phyloP scores from a whole-genome alignment of 2,113 vertebrate species.

The Embiotoca jacksoni region DNA sequence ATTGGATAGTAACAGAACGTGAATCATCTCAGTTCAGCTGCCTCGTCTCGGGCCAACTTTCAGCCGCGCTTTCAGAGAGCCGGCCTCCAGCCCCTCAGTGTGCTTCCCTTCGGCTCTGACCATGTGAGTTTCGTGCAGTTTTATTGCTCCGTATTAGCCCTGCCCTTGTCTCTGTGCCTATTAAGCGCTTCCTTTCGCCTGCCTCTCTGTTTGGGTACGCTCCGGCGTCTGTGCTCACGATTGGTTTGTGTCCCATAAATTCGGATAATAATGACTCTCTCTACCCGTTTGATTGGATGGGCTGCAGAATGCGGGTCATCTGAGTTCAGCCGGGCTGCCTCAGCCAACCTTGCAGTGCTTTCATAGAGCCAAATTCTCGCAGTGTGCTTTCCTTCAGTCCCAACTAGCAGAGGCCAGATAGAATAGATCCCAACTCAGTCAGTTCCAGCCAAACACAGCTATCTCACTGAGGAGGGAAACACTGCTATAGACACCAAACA shows the following conservation, averaged over 20 bases:
- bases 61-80: slow-evolving; percentile 74
- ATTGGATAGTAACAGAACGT: slow-evolving; percentile 71
- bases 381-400: slow-evolving; percentile 78
- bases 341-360: slow-evolving; percentile 84
- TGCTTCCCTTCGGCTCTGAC: slow-evolving; percentile 59
- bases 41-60: slow-evolving; percentile 76
- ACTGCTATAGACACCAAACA: slow-evolving; percentile 76
- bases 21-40: slow-evolving; percentile 82
- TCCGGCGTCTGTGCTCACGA: slow-evolving; percentile 38
- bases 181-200: slow-evolving; percentile 54
- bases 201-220: slow-evolving; percentile 55
- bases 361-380: slow-evolving; percentile 82
- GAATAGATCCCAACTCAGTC: slow-evolving; percentile 68
- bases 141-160: slow-evolving; percentile 46
- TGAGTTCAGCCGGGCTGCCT: slow-evolving; percentile 83
- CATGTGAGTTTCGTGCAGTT: slow-evolving; percentile 56
- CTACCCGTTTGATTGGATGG: slow-evolving; percentile 70
- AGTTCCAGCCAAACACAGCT: slow-evolving; percentile 61
- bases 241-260: slow-evolving; percentile 64
- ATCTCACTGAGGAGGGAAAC: slow-evolving; percentile 74
- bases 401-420: slow-evolving; percentile 79
- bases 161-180: slow-evolving; percentile 50
- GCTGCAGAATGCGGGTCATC: slow-evolving; percentile 83
- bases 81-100: slow-evolving; percentile 77
- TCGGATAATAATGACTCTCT: slow-evolving; percentile 68